Evolutionary conservation across 2,888 invertebrate genomes (phyloP), one percentile per base, ranked within the genome.

Genomic region (Lordiphosa fenestrarum): DNA sequence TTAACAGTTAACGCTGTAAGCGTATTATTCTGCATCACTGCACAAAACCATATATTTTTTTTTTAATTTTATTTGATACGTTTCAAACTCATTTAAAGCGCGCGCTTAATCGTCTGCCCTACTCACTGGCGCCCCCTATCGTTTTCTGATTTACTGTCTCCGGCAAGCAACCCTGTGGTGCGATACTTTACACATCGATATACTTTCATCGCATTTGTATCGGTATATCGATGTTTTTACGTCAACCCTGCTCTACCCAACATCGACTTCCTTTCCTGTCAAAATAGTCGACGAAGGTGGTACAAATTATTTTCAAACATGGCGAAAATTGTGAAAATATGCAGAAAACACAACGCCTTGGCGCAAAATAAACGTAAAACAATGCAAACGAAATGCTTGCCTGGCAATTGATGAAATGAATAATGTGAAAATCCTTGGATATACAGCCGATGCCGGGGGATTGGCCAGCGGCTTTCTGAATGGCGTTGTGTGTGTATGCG

Each of bases 251-350:
- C 53, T 57, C 75, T 68, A 71, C 72, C 57, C 72, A 63, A 75
- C 9, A n/a, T 73, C 84, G 53, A 85, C 88, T 88, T 88, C 86
- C 88, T 88, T 88, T 88, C 85, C 86, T 88, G 87, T 88, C 86
- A 88, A 88, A 88, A 86, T 86, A 81, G 81, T 85, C 86, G 87
- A 85, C 88, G 75, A 86, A 86, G 88, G 88, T 86, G 88, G 88
- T 88, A 83, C 76, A 57, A 72, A 80, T 81, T 71, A 75, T 66
- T 54, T 49, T 39, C 64, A 50, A 69, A 65, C 36, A 57, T 48
- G 53, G 39, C 5, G 39, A 53, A 70, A 75, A 76, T 67, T 67
- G 58, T 39, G 47, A 65, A 69, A 77, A 73, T 62, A 40, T 35
- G 53, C 46, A 38, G 33, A 44, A 63, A 33, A 46, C 41, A 37